phyloP scores from a whole-genome alignment of 2,113 vertebrate genomes.

The Colistium nudipinnis region DNA sequence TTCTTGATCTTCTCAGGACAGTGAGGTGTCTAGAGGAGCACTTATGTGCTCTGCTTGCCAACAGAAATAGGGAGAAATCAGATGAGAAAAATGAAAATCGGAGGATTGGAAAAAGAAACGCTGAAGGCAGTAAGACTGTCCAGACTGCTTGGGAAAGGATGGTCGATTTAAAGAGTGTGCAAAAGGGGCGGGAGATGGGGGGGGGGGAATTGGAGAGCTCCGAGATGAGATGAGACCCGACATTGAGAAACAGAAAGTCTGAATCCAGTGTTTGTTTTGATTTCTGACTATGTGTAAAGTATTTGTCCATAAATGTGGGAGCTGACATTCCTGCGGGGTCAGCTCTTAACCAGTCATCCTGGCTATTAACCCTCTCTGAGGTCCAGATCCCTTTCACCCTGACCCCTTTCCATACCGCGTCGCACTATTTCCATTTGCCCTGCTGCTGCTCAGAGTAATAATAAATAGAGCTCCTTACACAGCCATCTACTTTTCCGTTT shows the following conservation, averaged over 20 bases:
- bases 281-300: conserved; percentile 43
- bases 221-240: conserved; percentile 20
- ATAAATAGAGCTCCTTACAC: conserved; percentile 71
- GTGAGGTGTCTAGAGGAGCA: conserved; percentile 65
- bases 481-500: conserved; percentile 66
- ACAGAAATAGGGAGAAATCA: conserved; percentile 52
- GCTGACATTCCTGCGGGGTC: conserved; percentile 58
- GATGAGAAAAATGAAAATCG: conserved; percentile 27
- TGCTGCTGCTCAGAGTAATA: conserved; percentile 71
- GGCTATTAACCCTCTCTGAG: conserved; percentile 71
- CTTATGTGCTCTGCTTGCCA: conserved; percentile 38
- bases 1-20: conserved; percentile 55
- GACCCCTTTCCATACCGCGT: conserved; percentile 60
- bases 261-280: conserved; percentile 53
- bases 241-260: conserved; percentile 35
- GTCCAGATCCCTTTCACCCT: conserved; percentile 72
- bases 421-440: conserved; percentile 69
- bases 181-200: too few species aligned
- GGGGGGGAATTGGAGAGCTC: too few species aligned
- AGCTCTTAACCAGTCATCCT: conserved; percentile 57
- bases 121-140: conserved; percentile 17
- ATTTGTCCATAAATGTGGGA: conserved; percentile 66
- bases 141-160: conserved; percentile 38
- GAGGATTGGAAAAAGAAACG: conserved; percentile 24
- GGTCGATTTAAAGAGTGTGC: conserved; percentile 25